Evolutionary conservation across 2,113 vertebrate species (phyloP).

Genomic region (Bucco capensis): DNA sequence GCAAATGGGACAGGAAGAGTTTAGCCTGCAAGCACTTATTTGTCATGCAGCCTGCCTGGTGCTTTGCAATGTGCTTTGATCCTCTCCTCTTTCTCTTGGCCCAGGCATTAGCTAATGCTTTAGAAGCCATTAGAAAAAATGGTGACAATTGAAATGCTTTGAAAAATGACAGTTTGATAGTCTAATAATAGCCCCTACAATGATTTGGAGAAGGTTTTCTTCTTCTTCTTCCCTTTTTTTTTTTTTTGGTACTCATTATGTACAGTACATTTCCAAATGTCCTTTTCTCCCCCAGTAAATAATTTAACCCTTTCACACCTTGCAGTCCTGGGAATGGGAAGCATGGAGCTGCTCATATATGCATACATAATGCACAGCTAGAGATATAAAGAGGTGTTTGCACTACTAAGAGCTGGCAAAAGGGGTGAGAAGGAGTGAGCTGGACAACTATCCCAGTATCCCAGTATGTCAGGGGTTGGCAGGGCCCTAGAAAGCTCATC

Average conservation of each 20-base stretch:
- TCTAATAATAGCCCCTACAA: conserved; percentile 65
- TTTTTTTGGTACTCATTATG: conserved; percentile 42
- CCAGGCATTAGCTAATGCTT: conserved; percentile 68
- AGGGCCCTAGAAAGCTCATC: too few relatives aligned
- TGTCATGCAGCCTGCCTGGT: conserved; percentile 42
- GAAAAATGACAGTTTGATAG: conserved; percentile 67
- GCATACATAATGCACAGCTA: fast-evolving
- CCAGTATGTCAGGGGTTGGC: too few relatives aligned
- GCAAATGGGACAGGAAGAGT: conserved; percentile 26
- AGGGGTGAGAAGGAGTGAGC: too few relatives aligned
- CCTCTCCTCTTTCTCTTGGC: conserved; percentile 52
- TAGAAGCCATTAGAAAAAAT: conserved; percentile 58
- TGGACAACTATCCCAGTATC: too few relatives aligned
- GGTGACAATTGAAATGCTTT: conserved; percentile 61
- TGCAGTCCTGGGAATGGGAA: neutral
- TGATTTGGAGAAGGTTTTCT: conserved; percentile 49
- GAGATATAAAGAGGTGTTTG: neutral
- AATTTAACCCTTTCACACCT: neutral
- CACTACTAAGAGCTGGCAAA: neutral
- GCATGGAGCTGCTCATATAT: fast-evolving
- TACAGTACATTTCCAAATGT: conserved; percentile 6
- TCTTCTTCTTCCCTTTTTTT: conserved; percentile 22
- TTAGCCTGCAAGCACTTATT: conserved; percentile 27
- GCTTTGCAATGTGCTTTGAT: conserved; percentile 56
- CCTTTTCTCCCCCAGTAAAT: conserved; percentile 17